Base-by-base conservation (phyloP, 2,797 vertebrate genomes). In the Chelonia mydas region DNA sequence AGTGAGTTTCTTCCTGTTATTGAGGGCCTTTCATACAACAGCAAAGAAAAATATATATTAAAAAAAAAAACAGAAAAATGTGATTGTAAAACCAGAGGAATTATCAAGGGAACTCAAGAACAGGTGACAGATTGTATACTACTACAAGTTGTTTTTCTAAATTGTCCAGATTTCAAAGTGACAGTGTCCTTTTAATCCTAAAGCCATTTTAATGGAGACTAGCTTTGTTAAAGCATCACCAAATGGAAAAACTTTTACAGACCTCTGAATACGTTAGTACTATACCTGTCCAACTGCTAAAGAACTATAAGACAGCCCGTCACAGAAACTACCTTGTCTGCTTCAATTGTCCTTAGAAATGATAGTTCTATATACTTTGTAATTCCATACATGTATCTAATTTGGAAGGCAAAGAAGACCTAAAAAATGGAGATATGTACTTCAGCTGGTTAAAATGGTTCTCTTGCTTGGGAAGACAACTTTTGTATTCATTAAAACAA, bases 261-360 rank as follows among this genome's bases (percentile, higher is more conserved):
- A 79, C 88, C 86, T 83, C 91, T 49, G 11, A 77, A 5, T 53
- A 83, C 7, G 7, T 17, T 25, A 82, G 3, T 17, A 7, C 81
- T 96, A 61, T 54, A 81, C 84, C 55, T 95, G 12, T 85, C 19
- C 21, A 49, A 79, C 53, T 92, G 19, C 23, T 89, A 57, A 83
- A 95, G 51, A 76, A 89, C 47, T 89, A 50, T 86, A 16, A 92
- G 72, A 91, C 23, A 77, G 74, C 90, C 85, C 45, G 16, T 72
- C 49, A 51, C 81, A 91, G 57, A 90, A 94, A 31, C 25, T 81
- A 15, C 61, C 78, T 80, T 19, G 33, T 88, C 81, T 93, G 16
- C 61, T 86, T 88, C 74, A 94, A 94, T n/a, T 90, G 27, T 57
- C 19, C 88, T 92, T 82, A 53, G 83, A 96, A 94, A 93, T 11